phyloP scores from a whole-genome alignment of 2,888 invertebrate genomes.

The Pachymerium ferrugineum region DNA sequence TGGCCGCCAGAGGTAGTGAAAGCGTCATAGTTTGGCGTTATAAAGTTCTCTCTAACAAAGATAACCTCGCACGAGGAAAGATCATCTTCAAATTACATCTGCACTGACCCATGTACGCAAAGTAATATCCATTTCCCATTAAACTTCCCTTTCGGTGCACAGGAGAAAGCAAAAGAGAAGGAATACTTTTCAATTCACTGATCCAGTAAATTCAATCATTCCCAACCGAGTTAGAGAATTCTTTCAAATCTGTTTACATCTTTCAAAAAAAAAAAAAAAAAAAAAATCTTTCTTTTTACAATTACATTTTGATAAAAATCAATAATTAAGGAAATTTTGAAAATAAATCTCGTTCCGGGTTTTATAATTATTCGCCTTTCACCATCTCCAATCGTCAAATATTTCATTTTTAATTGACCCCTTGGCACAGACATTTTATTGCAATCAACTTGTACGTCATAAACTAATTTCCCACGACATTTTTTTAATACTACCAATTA shows the following conservation, averaged over 20 bases:
- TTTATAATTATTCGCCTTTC: no score
- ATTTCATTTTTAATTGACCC: not conserved
- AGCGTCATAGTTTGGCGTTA: not conserved
- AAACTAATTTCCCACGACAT: not conserved
- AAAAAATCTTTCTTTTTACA: not conserved
- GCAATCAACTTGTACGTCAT: not conserved
- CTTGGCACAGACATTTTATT: not conserved
- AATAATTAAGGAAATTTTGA: no score
- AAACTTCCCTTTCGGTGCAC: not conserved
- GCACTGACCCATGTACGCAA: not conserved
- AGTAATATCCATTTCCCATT: not conserved
- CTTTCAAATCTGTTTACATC: not conserved
- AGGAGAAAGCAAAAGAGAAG: no score
- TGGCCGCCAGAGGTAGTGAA: not conserved
- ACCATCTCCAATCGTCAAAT: not conserved
- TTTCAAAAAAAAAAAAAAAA: no score
- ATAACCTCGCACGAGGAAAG: not conserved
- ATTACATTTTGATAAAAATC: no score
- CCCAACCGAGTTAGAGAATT: not conserved
- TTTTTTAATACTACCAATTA: not conserved
- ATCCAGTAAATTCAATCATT: not conserved
- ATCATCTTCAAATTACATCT: not conserved
- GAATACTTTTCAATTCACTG: not conserved
- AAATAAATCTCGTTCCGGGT: no score
- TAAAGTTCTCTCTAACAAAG: not conserved